A percentile compares a stretch with the other conserved stretches of the same genome.
Evolutionary conservation across 2,797 vertebrate genomes (phyloP).

Genomic region (Mionectes olivaceus): DNA sequence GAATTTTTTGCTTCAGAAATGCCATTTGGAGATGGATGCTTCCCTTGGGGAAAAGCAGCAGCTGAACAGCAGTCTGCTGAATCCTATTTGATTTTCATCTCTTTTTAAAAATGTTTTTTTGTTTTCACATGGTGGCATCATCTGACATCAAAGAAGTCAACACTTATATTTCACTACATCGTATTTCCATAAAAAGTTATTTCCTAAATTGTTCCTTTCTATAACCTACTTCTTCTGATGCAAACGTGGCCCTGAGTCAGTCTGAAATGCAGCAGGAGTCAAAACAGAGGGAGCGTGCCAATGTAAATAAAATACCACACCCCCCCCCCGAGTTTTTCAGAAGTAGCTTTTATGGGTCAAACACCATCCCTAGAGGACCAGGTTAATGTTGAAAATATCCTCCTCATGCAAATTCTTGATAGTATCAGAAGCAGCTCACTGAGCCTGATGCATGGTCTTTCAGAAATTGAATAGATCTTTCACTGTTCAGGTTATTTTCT

Average conservation of each 20-base stretch:
- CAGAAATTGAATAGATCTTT: not conserved
- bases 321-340: slow-evolving; percentile 72
- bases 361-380: not conserved
- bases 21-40: not conserved
- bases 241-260: not conserved
- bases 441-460: not conserved
- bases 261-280: not conserved
- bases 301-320: slow-evolving; percentile 69
- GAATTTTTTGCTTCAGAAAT: not conserved
- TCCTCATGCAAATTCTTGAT: slow-evolving; percentile 17
- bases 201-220: not conserved
- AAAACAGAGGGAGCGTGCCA: not conserved
- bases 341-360: slow-evolving; percentile 37
- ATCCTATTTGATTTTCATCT: not conserved
- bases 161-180: not conserved
- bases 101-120: not conserved
- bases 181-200: not conserved
- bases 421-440: not conserved
- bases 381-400: slow-evolving; percentile 53
- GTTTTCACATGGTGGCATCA: not conserved
- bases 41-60: not conserved
- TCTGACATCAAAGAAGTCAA: not conserved
- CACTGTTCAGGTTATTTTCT: not conserved
- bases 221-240: not conserved
- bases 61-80: not conserved